Base-by-base conservation (phyloP, 35 echinoderm and acorn worm species). In the Ophioderma brevispina region DNA sequence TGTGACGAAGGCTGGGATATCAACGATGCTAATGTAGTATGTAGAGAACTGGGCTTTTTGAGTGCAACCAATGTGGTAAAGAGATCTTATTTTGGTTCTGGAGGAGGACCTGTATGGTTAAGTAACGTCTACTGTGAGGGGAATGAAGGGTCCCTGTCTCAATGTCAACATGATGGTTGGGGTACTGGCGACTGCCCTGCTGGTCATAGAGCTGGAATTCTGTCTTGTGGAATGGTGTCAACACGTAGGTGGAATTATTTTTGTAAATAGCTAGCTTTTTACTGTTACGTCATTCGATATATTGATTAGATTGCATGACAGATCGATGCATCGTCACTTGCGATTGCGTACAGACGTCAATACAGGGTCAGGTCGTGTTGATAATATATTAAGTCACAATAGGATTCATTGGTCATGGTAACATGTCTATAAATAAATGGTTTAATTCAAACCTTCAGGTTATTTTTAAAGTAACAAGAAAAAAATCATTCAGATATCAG, bases 1-100 rank as follows among this genome's bases (percentile, higher is more conserved):
- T 90, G 88, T 76, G 80, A 41, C 83, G 40, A 75, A 32, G n/a
- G 64, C 6, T 90, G 88, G 88, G 55, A 19, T 13, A 70, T 40
- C 17, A 21, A 39, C 1, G 88, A 64, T 23, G 88, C 88, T 36
- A 75, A 82, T 35, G 88, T 90, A 0, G 78, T 90, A 13, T 90
- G 88, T 33, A 78, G 88, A 38, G 52, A 82, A 33, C 32, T 80
- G 4, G 78, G 78, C 78, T 80, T 37, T 35, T 33, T 39, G 11
- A 39, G 78, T 80, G 78, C 78, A 32, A 39, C 78, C 34, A 80
- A 39, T 35, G 33, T 25, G 17, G 1, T 37, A 25, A 10, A 39
- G 17, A 2, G 31, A 10, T 80, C 78, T 37, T 25, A 36, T 1
- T 80, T 34, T 33, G 78, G 78, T 13, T 21, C 34, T 13, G 38